Evolutionary conservation across 2,888 invertebrate species (phyloP), one percentile per base, ranked within the genome.

Genomic region (Drosophila engyochracea): DNA sequence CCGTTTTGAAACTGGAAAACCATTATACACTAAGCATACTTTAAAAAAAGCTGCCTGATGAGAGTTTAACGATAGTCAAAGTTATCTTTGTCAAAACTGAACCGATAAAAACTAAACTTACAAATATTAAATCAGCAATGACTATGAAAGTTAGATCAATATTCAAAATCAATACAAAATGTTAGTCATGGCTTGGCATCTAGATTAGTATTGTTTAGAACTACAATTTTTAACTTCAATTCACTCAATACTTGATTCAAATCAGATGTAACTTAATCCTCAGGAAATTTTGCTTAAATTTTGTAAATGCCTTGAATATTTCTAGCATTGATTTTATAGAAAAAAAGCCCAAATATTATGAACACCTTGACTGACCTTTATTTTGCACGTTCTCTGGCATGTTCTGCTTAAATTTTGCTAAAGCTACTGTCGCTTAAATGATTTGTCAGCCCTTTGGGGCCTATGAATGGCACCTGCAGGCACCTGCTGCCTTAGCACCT

Each of bases 381-480:
- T n/a, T 14, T 14, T 0, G 3, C 6, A n/a, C 10, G 1, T 37
- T 35, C 6, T 41, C 2, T 2, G 39, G 33, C 60, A 60, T 9
- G 52, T 47, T 63, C 63, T 30, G 41, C 25, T 35, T 49, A 35
- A 60, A 58, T 41, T 47, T 65, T 69, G 44, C 54, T 51, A 65
- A 66, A 49, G 64, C 51, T 39, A 16, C 2, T 30, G 53, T 52
- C 35, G 35, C 16, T 62, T 51, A 51, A 81, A 70, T 62, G 70
- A 74, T 67, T 81, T 58, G 69, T 59, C 63, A 59, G 70, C 71
- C 44, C 22, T 62, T 58, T 30, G 37, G 47, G 37, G 5, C 3
- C 54, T 28, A 35, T 55, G 31, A 22, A 19, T n/a, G 49, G 31
- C 62, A 70, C 59, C 81, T 77, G 65, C 65, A 63, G 55, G 55